Evolutionary conservation across 2,888 invertebrate genomes (phyloP).

Genomic region (Caenorhabditis sp.): DNA sequence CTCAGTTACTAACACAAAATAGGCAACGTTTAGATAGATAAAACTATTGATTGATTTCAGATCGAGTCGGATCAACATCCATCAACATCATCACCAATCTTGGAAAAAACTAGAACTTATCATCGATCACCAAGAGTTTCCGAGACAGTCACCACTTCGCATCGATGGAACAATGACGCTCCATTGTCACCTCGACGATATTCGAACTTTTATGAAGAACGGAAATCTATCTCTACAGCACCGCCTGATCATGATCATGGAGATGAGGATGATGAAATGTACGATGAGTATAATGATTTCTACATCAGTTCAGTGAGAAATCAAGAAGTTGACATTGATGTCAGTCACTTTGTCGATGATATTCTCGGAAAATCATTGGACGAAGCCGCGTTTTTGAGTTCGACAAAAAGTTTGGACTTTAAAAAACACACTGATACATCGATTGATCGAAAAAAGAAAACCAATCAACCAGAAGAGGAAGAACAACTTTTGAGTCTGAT

Average conservation of each 20-base stretch:
- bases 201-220: slow-evolving; percentile 36
- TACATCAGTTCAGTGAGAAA: slow-evolving; percentile 28
- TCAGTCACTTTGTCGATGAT: slow-evolving; percentile 43
- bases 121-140: slow-evolving; percentile 23
- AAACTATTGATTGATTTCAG: not conserved
- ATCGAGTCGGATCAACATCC: not conserved
- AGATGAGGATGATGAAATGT: slow-evolving; percentile 31
- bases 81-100: slow-evolving; percentile 27
- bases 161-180: slow-evolving; percentile 29
- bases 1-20: too few relatives aligned
- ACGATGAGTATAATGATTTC: slow-evolving; percentile 34
- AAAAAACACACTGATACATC: slow-evolving; percentile 43
- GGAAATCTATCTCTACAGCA: slow-evolving; percentile 6
- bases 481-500: slow-evolving; percentile 19
- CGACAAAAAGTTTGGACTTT: slow-evolving; percentile 19
- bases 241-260: slow-evolving; percentile 19
- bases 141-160: slow-evolving; percentile 23
- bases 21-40: too few relatives aligned
- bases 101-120: slow-evolving; percentile 15
- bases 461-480: not conserved
- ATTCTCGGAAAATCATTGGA: slow-evolving; percentile 47
- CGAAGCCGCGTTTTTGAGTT: slow-evolving; percentile 43
- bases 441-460: slow-evolving; percentile 35
- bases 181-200: slow-evolving; percentile 18
- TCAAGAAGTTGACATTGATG: slow-evolving; percentile 21